These are phyloP conservation scores for Gymnorhina tibicen DNA, from an alignment of 2,113 vertebrate species.

Conservation along the genomic window DNA sequence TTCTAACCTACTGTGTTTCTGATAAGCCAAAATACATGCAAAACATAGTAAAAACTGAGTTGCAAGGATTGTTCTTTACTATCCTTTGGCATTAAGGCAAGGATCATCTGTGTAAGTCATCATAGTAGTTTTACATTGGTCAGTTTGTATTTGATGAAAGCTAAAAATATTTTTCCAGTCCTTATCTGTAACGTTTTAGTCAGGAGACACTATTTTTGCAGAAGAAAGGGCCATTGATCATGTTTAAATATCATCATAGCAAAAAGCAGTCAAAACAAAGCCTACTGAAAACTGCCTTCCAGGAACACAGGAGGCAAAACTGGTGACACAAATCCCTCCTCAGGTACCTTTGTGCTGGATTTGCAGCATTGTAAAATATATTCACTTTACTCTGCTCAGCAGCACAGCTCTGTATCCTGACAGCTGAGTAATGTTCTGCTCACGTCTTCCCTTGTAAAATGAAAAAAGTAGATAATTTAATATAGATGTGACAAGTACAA, in stretches of 20 bases:
- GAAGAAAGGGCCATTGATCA: not conserved
- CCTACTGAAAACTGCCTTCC: not conserved
- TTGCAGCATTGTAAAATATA: not conserved
- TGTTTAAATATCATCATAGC: slow-evolving; percentile 2
- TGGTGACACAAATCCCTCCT: slow-evolving; percentile 2
- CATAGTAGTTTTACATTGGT: not conserved
- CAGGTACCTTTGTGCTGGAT: slow-evolving; percentile 21
- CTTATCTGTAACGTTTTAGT: not conserved
- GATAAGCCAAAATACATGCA: not conserved
- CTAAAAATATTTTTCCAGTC: not conserved
- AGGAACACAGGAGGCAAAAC: not conserved
- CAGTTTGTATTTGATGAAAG: not conserved
- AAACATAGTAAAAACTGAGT: not conserved
- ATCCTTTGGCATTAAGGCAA: not conserved
- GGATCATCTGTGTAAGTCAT: not conserved
- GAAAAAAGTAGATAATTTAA: slow-evolving; percentile 69
- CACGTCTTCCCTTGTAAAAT: slow-evolving; percentile 60
- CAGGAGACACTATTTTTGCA: not conserved
- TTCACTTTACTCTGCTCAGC: slow-evolving; percentile 10
- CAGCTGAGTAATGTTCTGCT: slow-evolving; percentile 64
- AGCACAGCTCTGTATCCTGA: slow-evolving; percentile 23
- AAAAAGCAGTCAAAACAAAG: slow-evolving; percentile 49
- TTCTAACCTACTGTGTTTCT: not conserved
- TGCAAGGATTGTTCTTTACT: not conserved
- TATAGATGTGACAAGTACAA: slow-evolving; percentile 59